Evolutionary conservation across 1,140 invertebrate species (phyloP).

Genomic region (Drosophila sp.): DNA sequence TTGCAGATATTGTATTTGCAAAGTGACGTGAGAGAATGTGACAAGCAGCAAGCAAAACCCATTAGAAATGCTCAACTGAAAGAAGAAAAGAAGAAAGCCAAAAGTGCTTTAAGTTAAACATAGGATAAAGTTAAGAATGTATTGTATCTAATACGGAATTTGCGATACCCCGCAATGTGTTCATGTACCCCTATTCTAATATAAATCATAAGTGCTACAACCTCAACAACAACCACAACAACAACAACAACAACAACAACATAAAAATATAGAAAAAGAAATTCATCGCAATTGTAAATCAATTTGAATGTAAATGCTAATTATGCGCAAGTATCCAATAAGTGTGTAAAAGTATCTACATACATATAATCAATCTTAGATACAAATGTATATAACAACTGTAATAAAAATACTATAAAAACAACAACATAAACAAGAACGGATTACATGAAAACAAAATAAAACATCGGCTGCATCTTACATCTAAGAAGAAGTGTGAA

Average conservation of each 20-base stretch:
- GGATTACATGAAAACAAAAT: constrained; percentile 44
- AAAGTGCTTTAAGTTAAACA: constrained; percentile 21
- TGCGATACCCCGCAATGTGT: constrained; percentile 53
- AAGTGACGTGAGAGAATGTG: constrained; percentile 26
- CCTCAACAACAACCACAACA: constrained; percentile 23
- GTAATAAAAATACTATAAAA: constrained; percentile 20
- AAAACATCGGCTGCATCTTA: constrained; percentile 40
- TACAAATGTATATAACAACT: constrained; percentile 19
- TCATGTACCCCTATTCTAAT: constrained; percentile 17
- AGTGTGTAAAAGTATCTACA: constrained; percentile 23
- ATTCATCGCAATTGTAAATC: constrained; percentile 19
- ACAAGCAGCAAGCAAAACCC: constrained; percentile 25
- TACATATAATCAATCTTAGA: constrained; percentile 13
- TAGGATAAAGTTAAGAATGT: constrained; percentile 30
- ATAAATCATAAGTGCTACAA: constrained; percentile 29
- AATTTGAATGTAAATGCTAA: constrained; percentile 23
- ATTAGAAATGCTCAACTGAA: constrained; percentile 17
- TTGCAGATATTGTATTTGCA: constrained; percentile 39
- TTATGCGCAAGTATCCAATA: constrained; percentile 30
- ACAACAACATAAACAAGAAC: constrained; percentile 10
- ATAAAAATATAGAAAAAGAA: neutral
- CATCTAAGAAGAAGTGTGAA: constrained; percentile 29
- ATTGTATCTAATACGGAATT: constrained; percentile 19
- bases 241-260: constrained; percentile 15
- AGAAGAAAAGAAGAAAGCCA: neutral